Conservation (phyloP, 2,797 vertebrate genomes). For the Ammospiza maritima region DNA sequence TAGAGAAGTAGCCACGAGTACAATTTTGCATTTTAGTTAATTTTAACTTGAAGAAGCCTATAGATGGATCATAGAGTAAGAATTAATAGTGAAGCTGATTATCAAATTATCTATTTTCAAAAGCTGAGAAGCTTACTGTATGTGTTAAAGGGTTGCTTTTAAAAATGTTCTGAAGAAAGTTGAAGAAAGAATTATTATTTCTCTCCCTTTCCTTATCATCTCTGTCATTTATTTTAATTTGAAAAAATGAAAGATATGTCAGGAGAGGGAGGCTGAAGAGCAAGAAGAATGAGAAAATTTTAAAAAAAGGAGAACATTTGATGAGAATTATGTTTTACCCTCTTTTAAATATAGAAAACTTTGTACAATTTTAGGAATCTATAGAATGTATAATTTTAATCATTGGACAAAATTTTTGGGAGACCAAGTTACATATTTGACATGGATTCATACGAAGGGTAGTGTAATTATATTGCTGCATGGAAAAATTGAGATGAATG, state of each 20-base stretch:
- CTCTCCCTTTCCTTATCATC: neutral
- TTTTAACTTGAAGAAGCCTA: neutral
- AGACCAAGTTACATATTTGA: neutral
- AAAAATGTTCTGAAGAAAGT: neutral
- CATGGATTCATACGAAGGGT: neutral
- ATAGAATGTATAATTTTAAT: neutral
- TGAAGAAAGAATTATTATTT: neutral
- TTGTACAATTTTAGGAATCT: neutral
- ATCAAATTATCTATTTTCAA: neutral
- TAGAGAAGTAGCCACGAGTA: neutral
- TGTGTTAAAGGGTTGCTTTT: neutral
- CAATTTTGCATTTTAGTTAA: neutral
- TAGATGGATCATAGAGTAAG: neutral
- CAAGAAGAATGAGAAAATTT: neutral
- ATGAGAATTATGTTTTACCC: neutral
- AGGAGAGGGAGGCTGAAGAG: neutral
- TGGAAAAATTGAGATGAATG: neutral
- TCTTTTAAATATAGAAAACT: neutral
- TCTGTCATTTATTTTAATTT: neutral
- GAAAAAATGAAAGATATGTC: neutral
- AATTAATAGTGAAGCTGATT: neutral
- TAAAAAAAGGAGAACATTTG: accelerated
- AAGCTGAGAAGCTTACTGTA: neutral
- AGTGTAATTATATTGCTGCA: neutral
- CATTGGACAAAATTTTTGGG: neutral